These are phyloP conservation scores for Echeneis naucrates DNA, from an alignment of 2,797 vertebrate species.

Conservation along the genomic window DNA sequence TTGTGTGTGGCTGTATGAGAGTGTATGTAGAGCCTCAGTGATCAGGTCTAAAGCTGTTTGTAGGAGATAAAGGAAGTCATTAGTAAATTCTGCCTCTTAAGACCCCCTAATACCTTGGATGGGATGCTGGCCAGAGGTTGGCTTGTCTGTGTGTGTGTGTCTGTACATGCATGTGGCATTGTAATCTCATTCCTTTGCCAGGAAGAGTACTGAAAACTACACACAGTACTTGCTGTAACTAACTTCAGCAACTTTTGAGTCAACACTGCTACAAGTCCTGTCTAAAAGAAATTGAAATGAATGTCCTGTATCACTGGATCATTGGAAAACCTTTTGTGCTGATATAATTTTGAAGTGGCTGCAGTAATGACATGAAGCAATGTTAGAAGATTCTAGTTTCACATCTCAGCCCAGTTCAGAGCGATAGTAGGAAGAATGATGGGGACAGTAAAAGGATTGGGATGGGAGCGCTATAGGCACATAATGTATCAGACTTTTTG, in stretches of 20 bases:
- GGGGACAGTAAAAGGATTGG: constrained; percentile 56
- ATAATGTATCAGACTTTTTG: constrained; percentile 73
- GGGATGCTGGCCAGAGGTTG: constrained; percentile 79
- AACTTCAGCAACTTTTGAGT: constrained; percentile 64
- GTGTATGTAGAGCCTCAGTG: constrained; percentile 60
- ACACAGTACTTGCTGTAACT: constrained; percentile 47
- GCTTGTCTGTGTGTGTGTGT: not conserved
- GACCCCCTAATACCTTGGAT: constrained; percentile 77
- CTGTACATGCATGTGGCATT: constrained; percentile 14
- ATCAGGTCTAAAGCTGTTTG: constrained; percentile 80
- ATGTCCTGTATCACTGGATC: constrained; percentile 53
- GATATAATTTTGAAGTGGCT: constrained; percentile 56
- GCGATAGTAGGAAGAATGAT: constrained; percentile 55
- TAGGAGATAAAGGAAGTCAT: constrained; percentile 81
- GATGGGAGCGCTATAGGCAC: constrained; percentile 49
- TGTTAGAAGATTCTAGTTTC: constrained; percentile 45
- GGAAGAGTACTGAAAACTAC: constrained; percentile 47
- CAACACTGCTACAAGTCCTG: constrained; percentile 36
- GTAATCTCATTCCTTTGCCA: constrained; percentile 51
- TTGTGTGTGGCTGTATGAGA: constrained; percentile 31
- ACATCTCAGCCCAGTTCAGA: constrained; percentile 44
- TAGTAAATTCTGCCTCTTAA: constrained; percentile 81
- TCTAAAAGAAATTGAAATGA: constrained; percentile 67
- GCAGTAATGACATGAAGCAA: constrained; percentile 49
- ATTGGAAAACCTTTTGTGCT: constrained; percentile 57